phyloP scores from a whole-genome alignment of 2,888 invertebrate genomes.

The Pyrochroa serraticornis region DNA sequence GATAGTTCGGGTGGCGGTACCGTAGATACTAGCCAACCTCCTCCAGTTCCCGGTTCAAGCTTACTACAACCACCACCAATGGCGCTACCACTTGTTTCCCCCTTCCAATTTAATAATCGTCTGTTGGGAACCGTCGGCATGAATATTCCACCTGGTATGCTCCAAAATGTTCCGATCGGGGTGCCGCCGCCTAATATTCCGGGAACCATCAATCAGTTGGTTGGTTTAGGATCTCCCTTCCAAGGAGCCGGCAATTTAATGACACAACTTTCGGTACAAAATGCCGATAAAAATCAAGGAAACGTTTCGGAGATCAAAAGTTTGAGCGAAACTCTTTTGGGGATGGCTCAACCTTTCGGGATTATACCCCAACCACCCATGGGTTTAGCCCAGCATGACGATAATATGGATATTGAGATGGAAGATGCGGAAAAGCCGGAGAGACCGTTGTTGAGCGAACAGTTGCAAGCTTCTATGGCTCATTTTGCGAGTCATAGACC shows the following conservation, averaged over 20 bases:
- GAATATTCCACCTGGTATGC: constrained; percentile 61
- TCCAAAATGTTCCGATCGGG: constrained; percentile 61
- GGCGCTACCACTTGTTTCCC: constrained; percentile 55
- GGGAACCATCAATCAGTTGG: constrained; percentile 56
- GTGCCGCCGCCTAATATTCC: constrained; percentile 64
- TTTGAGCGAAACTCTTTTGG: constrained; percentile 52
- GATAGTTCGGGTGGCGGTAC: constrained; percentile 30
- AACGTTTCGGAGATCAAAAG: constrained; percentile 39
- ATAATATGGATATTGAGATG: constrained; percentile 83
- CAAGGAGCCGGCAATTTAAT: constrained; percentile 50
- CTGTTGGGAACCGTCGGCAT: constrained; percentile 49
- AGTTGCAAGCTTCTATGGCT: constrained; percentile 58
- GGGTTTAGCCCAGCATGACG: constrained; percentile 62
- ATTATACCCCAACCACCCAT: constrained; percentile 53
- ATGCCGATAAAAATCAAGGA: constrained; percentile 30
- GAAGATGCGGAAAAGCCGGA: constrained; percentile 61
- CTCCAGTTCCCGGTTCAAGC: constrained; percentile 53
- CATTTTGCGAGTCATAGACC: constrained; percentile 26
- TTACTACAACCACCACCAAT: constrained; percentile 57
- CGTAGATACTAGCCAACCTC: constrained; percentile 71
- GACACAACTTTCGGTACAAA: constrained; percentile 40
- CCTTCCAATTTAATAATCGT: constrained; percentile 56
- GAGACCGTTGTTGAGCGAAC: constrained; percentile 54
- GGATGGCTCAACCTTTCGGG: constrained; percentile 56
- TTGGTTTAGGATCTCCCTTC: constrained; percentile 55